Conservation (phyloP, 2,113 vertebrate species). For the Embiotoca jacksoni region DNA sequence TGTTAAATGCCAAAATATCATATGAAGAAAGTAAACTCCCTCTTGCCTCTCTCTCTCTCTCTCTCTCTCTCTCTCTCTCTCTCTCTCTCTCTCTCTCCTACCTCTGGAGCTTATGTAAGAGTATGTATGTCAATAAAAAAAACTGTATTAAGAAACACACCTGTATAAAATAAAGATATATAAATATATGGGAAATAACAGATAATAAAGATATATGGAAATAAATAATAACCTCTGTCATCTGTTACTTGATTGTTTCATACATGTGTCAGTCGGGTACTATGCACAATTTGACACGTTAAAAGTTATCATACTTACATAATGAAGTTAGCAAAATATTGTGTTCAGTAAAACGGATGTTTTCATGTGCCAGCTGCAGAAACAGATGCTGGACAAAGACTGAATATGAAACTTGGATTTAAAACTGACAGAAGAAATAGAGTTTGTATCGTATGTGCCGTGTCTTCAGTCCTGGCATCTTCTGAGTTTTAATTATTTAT, state of each 20-base stretch:
- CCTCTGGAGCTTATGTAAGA: constrained; percentile 73
- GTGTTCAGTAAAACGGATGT: too few relatives aligned
- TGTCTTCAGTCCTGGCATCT: too few relatives aligned
- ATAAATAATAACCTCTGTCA: constrained; percentile 28
- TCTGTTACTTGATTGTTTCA: background rate
- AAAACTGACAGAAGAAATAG: too few relatives aligned
- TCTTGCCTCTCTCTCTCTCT: constrained; percentile 47
- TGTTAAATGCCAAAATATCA: constrained; percentile 78
- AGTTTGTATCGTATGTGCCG: too few relatives aligned
- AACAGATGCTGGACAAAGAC: too few relatives aligned
- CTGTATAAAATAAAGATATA: constrained; percentile 83
- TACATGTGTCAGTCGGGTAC: too few relatives aligned
- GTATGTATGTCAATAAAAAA: constrained; percentile 82
- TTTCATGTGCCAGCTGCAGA: too few relatives aligned
- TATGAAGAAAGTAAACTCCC: constrained; percentile 69
- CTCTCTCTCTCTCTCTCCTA: constrained; percentile 61
- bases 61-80: constrained; percentile 20
- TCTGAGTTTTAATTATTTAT: too few relatives aligned
- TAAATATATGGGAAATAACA: constrained; percentile 81
- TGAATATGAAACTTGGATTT: too few relatives aligned
- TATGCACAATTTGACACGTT: too few relatives aligned
- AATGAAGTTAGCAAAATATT: too few relatives aligned
- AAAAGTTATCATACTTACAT: too few relatives aligned
- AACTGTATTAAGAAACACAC: constrained; percentile 80
- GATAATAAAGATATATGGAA: constrained; percentile 81